Evolutionary conservation across 64 coral and sea anemone genomes (phyloP), one percentile per base, ranked within the genome.

Genomic region (Actinia tenebrosa): DNA sequence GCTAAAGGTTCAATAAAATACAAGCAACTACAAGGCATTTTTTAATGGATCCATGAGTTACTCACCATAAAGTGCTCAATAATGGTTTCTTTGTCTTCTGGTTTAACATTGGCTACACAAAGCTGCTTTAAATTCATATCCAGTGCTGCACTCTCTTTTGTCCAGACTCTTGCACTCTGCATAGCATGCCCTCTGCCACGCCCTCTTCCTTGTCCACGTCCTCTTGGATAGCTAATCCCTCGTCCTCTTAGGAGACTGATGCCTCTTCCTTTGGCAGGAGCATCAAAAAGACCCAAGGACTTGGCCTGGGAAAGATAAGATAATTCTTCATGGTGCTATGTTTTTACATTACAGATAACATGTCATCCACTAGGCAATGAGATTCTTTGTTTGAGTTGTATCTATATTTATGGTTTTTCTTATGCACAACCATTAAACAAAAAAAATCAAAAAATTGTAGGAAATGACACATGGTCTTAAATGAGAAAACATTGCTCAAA

Each of bases 31-130:
- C 26, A 18, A 42, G n/a, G 10, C 23, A 5, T 72, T 37, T 11
- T 37, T 42, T 72, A 72, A 26, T 5, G 8, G 37, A 42, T 72
- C 26, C 7, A 72, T 3, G 23, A 10, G 69, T 43, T 3, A 75
- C 69, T n/a, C 25, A 99, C 97, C 88, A 82, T 99, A 19, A 95
- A 99, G 62, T 92, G 97, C 78, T 99, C 93, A 30, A 90, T 80
- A 0, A 95, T 64, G 64, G 83, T 58, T 20, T 99, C 93, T 56
- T 87, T 95, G 27, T 93, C 89, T 86, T 88, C 88, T 55, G 75
- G 78, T 37, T 88, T 92, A 45, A 99, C 58, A 10, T 90, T 90
- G 71, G 45, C 93, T 13, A 99, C 93, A 77, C 79, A 59, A 27
- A 99, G 78, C 86, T 95, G 97, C 54, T 83, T 92, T 22, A 88